Base-by-base conservation (phyloP, 2,888 invertebrate species). In the Phytoseiulus persimilis region DNA sequence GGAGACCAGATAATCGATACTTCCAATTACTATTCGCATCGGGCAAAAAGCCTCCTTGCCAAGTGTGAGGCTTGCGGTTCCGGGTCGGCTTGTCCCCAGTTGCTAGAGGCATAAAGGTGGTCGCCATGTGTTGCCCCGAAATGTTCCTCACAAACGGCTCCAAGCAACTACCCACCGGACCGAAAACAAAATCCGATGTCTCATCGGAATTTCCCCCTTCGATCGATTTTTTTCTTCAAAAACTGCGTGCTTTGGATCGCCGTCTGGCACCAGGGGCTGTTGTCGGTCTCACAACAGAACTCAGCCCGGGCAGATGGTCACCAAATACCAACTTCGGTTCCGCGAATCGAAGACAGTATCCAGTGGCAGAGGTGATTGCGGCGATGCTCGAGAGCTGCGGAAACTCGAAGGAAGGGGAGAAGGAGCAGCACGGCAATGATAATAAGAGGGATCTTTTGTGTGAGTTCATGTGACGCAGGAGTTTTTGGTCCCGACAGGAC, bases 11-110 rank as follows among this genome's bases (percentile, higher is more conserved):
- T 87, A 87, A 87, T 87, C 87, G 33, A 87, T 87, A 87, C n/a
- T 45, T 87, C 87, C 87, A 87, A 87, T 87, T 87, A 87, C 87
- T 87, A 87, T 87, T 87, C 87, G 87, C 45, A 87, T 87, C 33
- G 87, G 83, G 39, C 32, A 87, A 87, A 33, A 87, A 87, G 45
- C 32, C 65, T 65, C 65, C 65, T 65, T 65, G 65, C 65, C 18
- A 28, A 65, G 65, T 6, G 65, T 65, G 18, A 65, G 65, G 65
- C 18, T 65, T 65, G 65, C 18, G 65, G 65, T 65, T 65, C 65
- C 65, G 65, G 18, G 65, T 14, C 28, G 65, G 2, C 18, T 23
- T 2, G 65, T 28, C 65, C 18, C 65, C 28, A 65, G 65, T 65
- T 65, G 65, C 65, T 65, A 28, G 65, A 65, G 65, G 65, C 65